Evolutionary conservation across 2,888 invertebrate species (phyloP).

Genomic region (Orthosia gracilis): DNA sequence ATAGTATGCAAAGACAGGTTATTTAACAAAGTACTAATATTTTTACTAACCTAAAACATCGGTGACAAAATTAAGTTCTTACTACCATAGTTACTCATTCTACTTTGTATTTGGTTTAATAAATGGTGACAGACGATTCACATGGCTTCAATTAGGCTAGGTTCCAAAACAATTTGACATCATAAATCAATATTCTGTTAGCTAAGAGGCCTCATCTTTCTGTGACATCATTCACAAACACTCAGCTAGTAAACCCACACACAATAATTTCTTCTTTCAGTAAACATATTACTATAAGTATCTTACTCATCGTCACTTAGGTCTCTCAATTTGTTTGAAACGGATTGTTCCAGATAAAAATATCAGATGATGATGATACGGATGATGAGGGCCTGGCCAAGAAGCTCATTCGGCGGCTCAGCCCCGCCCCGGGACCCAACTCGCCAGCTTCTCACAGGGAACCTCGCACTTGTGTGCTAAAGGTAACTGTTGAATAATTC

Average conservation of each 20-base stretch:
- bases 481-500: constrained; percentile 80
- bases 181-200: constrained; percentile 18
- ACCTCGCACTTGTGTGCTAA: constrained; percentile 95
- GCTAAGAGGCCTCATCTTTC: constrained; percentile 25
- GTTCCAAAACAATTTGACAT: constrained; percentile 5
- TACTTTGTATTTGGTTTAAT: background rate
- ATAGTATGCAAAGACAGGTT: background rate
- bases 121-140: background rate
- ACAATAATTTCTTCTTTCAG: constrained; percentile 18
- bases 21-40: background rate
- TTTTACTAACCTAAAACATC: background rate
- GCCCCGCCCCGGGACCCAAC: constrained; percentile 86
- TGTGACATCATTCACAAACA: constrained; percentile 50
- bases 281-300: constrained; percentile 2
- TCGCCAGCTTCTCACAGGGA: constrained; percentile 93
- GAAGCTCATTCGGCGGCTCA: constrained; percentile 82
- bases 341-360: constrained; percentile 78
- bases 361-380: constrained; percentile 88
- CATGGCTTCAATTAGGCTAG: constrained; percentile 19
- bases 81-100: background rate
- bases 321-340: constrained; percentile 44
- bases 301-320: constrained; percentile 30
- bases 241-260: constrained; percentile 18
- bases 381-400: constrained; percentile 85
- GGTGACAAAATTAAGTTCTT: background rate